These are phyloP conservation scores for Drosophila trapezifrons DNA, from an alignment of 1,140 invertebrate species.

Conservation along the genomic window DNA sequence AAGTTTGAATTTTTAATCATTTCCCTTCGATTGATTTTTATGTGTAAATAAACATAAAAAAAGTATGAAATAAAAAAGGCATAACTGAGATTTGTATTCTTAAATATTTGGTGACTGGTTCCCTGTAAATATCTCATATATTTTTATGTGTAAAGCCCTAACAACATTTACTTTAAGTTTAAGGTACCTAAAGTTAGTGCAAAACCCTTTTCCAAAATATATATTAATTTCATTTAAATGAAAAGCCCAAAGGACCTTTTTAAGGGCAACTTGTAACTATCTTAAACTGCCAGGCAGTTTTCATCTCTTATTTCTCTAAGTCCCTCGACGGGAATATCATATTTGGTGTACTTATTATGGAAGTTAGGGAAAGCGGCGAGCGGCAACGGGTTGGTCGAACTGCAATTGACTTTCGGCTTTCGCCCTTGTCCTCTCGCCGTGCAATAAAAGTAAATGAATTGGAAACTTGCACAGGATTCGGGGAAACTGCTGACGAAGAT, in stretches of 20 bases:
- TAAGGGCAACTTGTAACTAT: slow-evolving; percentile 4
- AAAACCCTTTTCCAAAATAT: not conserved
- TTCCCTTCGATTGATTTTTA: slow-evolving; percentile 3
- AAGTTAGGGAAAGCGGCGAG: slow-evolving; percentile 25
- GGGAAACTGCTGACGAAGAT: slow-evolving; percentile 61
- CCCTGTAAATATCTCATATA: not conserved
- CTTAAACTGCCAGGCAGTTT: slow-evolving; percentile 15
- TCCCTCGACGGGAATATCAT: slow-evolving; percentile 12
- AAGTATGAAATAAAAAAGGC: not conserved
- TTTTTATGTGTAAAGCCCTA: not conserved
- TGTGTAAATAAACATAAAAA: slow-evolving; percentile 5
- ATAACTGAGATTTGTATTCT: not conserved
- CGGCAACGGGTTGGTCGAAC: slow-evolving; percentile 75
- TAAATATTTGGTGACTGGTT: no score
- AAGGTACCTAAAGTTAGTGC: not conserved
- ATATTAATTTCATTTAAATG: not conserved
- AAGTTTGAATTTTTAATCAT: slow-evolving; percentile 3
- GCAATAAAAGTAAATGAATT: slow-evolving; percentile 82
- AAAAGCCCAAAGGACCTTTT: not conserved
- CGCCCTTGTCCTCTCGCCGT: slow-evolving; percentile 20
- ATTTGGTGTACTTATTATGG: slow-evolving; percentile 23
- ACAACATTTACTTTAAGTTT: not conserved
- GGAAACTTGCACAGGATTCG: slow-evolving; percentile 75
- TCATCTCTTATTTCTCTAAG: slow-evolving; percentile 24
- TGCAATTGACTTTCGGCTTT: slow-evolving; percentile 69